A percentile compares a stretch with the other conserved stretches of the same genome.
Evolutionary conservation across 1,140 invertebrate genomes (phyloP).

Genomic region (Zaprionus taronus): DNA sequence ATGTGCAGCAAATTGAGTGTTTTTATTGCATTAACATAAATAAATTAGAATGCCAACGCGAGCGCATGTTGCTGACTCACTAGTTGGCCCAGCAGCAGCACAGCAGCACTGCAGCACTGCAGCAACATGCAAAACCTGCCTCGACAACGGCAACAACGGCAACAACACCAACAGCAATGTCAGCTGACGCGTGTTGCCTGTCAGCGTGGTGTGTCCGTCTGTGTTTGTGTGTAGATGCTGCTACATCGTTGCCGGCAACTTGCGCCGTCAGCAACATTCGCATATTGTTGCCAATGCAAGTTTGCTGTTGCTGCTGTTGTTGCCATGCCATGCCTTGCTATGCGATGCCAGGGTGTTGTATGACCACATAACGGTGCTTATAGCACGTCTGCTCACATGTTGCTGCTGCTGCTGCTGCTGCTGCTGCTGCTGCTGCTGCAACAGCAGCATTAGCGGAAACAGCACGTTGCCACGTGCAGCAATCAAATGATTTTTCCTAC

Average conservation of each 20-base stretch:
- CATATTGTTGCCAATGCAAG: conserved; percentile 31
- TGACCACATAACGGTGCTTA: conserved; percentile 28
- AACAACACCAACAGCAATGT: conserved; percentile 32
- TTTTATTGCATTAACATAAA: conserved; percentile 83
- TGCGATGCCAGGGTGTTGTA: not conserved
- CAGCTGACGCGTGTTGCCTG: conserved; percentile 47
- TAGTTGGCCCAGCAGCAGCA: conserved; percentile 29
- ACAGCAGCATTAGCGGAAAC: conserved; percentile 12
- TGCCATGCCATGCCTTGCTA: not conserved
- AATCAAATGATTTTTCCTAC: conserved; percentile 30
- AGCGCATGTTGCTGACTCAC: conserved; percentile 57
- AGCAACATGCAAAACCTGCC: conserved; percentile 34
- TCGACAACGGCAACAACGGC: conserved; percentile 16
- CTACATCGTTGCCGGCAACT: conserved; percentile 12
- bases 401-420: conserved; percentile 11
- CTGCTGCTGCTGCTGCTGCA: conserved; percentile 5
- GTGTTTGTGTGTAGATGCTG: not conserved
- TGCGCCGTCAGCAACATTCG: conserved; percentile 33
- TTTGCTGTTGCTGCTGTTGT: conserved; percentile 20
- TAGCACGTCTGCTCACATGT: conserved; percentile 37
- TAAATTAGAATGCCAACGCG: conserved; percentile 73
- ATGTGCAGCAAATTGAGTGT: conserved; percentile 76
- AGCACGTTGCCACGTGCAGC: conserved; percentile 51
- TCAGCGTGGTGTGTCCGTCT: conserved; percentile 19
- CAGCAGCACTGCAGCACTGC: conserved; percentile 33